These are phyloP conservation scores for Cromileptes altivelis DNA, from an alignment of 2,113 vertebrate species.

Conservation along the genomic window DNA sequence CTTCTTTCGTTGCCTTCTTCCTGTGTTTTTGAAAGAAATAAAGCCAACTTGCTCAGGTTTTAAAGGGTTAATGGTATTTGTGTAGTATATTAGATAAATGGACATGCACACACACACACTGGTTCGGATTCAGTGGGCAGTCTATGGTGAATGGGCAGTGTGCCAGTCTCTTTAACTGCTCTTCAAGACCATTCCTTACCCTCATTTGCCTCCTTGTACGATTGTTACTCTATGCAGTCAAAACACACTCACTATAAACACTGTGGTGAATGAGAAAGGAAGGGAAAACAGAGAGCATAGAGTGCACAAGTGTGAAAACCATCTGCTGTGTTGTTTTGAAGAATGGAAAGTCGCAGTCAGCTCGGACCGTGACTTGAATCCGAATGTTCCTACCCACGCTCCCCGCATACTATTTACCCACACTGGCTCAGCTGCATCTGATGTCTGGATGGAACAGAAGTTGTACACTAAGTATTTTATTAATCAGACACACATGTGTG, in stretches of 20 bases:
- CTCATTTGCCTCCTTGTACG: conserved; percentile 13
- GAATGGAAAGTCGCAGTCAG: conserved; percentile 63
- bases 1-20: no score
- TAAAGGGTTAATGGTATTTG: no score
- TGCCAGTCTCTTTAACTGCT: conserved; percentile 48
- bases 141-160: conserved; percentile 37
- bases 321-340: conserved; percentile 25
- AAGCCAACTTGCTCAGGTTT: no score
- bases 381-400: conserved; percentile 68
- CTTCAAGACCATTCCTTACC: conserved; percentile 2
- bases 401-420: conserved; percentile 61
- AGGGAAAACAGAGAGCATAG: conserved; percentile 10
- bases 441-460: conserved; percentile 7
- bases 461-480: conserved; percentile 2
- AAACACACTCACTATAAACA: conserved; percentile 20
- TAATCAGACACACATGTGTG: conserved; percentile 9
- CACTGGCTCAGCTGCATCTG: conserved; percentile 28
- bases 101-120: conserved; percentile 14
- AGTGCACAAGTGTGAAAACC: conserved; percentile 7
- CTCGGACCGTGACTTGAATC: conserved; percentile 66
- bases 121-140: conserved; percentile 46
- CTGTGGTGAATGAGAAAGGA: conserved; percentile 1
- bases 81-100: no score
- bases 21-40: no score
- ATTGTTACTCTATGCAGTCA: conserved; percentile 7